phyloP scores from a whole-genome alignment of 2,113 vertebrate genomes.

The Anoura caudifer region DNA sequence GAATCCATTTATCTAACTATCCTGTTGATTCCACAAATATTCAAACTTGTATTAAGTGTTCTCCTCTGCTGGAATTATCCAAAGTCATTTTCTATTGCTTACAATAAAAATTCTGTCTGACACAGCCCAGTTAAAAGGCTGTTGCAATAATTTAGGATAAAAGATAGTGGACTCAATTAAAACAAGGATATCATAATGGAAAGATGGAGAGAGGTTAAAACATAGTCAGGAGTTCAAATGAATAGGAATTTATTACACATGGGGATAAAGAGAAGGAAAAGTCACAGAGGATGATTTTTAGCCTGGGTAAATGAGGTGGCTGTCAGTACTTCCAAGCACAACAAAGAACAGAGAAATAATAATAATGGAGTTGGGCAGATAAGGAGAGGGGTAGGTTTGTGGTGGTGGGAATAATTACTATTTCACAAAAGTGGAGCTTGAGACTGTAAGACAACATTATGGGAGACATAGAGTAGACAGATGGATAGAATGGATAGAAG shows the following conservation, averaged over 20 bases:
- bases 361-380: not conserved
- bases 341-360: not conserved
- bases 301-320: not conserved
- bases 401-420: not conserved
- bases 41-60: not conserved
- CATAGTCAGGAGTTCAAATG: not conserved
- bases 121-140: not conserved
- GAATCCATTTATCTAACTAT: not conserved
- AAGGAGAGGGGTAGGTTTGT: not conserved
- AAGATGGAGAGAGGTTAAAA: not conserved
- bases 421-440: slow-evolving; percentile 23
- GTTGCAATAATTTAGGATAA: not conserved
- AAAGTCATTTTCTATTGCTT: not conserved
- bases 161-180: not conserved
- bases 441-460: slow-evolving; percentile 19
- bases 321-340: not conserved
- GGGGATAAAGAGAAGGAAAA: not conserved
- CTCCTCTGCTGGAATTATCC: not conserved
- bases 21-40: not conserved
- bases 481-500: slow-evolving; percentile 55
- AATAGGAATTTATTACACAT: not conserved
- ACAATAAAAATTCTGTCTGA: not conserved
- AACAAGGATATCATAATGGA: not conserved
- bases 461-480: slow-evolving; percentile 56
- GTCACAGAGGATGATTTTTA: not conserved